These are phyloP conservation scores for Callaeas wilsoni DNA, from an alignment of 2,113 vertebrate species.

Conservation along the genomic window DNA sequence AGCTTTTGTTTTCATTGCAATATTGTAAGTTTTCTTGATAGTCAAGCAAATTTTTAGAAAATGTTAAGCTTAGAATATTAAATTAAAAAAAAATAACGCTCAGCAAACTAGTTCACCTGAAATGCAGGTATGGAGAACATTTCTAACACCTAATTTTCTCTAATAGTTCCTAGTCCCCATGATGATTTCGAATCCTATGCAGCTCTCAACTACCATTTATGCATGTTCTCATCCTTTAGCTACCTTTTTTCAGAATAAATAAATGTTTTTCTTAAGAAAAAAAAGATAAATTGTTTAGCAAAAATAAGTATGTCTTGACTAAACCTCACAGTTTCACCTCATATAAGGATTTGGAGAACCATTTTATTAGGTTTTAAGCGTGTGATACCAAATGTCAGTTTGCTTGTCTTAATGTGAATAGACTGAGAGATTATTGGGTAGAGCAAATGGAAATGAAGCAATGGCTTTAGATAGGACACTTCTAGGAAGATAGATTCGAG, in stretches of 20 bases:
- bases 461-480: neutral
- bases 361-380: neutral
- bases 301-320: neutral
- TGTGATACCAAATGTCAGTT: neutral
- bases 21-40: neutral
- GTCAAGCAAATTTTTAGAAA: neutral
- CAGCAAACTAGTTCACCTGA: neutral
- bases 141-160: neutral
- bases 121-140: neutral
- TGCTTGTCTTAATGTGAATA: neutral
- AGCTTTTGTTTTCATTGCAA: neutral
- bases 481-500: neutral
- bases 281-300: neutral
- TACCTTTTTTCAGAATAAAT: neutral
- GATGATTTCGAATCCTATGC: neutral
- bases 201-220: neutral
- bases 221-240: neutral
- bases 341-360: neutral
- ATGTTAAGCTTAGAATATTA: neutral
- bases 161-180: neutral
- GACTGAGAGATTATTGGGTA: neutral
- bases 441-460: neutral
- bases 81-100: neutral
- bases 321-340: neutral
- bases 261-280: neutral